Base-by-base conservation (phyloP, 2,797 vertebrate species). In the Pipistrellus nathusii region DNA sequence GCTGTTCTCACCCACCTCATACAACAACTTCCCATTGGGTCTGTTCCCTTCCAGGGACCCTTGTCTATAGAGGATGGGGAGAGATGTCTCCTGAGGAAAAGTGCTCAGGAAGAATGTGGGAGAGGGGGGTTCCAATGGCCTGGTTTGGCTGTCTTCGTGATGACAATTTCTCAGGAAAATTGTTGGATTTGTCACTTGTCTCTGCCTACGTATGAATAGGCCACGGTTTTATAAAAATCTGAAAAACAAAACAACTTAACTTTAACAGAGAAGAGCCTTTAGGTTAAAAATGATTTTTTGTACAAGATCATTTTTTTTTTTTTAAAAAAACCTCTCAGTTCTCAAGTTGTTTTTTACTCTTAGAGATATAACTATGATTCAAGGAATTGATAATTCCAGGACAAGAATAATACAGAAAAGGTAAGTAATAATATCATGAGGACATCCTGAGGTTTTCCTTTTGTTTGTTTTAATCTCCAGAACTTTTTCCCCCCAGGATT, bases 231-330 rank as follows among this genome's bases (percentile, higher is more conserved):
- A 46, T 32, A 11, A 35, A 66, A 95, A 85, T 90, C 55, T 75
- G 83, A 85, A 94, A 96, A 92, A 92, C 53, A 96, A 85, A 95
- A 93, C 30, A 90, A 78, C 75, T 92, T 94, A 44, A 90, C 32
- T 95, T 95, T 82, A 91, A 88, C 21, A 94, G 18, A 59, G 68
- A 27, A 87, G n/a, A 80, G 72, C 41, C 27, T 92, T 89, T 72
- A 77, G 5, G 10, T 91, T 97, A 93, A 95, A 92, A 96, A 86
- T 2, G 3, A 25, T 18, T 75, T 88, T 88, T 85, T 71, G 32
- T 72, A 62, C 15, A 66, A 75, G 53, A 88, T 69, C 27, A 44
- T 71, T n/a, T n/a, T n/a, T n/a, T n/a, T n/a, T 76, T 72, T 41
- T 38, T 30, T 21, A 35, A 51, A 76, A 75, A 76, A 76, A 76